Percentiles rank a stretch among this genome's conserved stretches.
Evolutionary conservation across 2,113 vertebrate species (phyloP).

Genomic region (Nycticebus coucang): DNA sequence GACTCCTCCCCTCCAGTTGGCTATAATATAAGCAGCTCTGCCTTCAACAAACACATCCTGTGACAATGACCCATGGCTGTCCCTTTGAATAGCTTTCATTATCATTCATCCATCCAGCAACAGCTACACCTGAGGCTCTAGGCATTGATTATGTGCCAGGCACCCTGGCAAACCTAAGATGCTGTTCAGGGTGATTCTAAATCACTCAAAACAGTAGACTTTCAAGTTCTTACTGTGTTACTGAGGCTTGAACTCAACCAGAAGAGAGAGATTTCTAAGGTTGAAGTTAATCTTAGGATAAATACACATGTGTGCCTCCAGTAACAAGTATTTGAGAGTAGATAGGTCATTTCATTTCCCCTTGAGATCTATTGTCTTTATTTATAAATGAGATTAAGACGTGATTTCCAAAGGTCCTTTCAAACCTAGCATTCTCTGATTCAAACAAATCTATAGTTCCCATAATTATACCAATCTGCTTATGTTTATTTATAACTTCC

Average conservation of each 20-base stretch:
- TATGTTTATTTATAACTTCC: not conserved
- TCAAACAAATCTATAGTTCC: not conserved
- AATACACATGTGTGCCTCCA: not conserved
- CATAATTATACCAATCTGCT: not conserved
- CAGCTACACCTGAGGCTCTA: no score
- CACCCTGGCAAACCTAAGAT: not conserved
- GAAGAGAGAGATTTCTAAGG: not conserved
- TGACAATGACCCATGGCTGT: not conserved
- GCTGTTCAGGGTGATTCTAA: not conserved
- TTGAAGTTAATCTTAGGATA: not conserved
- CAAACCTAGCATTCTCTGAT: not conserved
- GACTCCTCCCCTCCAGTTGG: not conserved
- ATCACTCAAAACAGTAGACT: not conserved
- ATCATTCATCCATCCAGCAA: not conserved
- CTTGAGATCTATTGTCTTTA: not conserved
- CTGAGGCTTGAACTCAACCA: not conserved
- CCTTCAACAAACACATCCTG: not conserved
- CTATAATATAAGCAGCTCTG: not conserved
- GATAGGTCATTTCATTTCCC: rapidly evolving
- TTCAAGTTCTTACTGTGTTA: not conserved
- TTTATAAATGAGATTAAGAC: not conserved
- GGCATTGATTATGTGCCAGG: not conserved
- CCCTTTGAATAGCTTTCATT: not conserved
- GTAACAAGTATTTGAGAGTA: not conserved
- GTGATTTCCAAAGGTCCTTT: not conserved